Percentiles rank a stretch among this genome's conserved stretches.
These are phyloP conservation scores for Ptychoptera albimana DNA, from an alignment of 2,888 invertebrate species.

Conservation along the genomic window DNA sequence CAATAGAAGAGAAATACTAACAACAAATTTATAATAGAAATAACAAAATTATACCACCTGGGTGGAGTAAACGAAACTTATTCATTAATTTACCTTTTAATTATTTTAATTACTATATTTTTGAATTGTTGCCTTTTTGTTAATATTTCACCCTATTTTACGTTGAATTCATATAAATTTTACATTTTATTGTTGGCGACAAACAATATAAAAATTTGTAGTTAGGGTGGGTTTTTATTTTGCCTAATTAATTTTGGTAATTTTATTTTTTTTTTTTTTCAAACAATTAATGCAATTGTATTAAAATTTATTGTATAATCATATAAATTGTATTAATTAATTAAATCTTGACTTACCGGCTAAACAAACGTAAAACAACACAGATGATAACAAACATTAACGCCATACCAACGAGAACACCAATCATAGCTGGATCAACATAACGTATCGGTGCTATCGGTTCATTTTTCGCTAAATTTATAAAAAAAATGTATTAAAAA, in stretches of 20 bases:
- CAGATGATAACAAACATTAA: conserved; percentile 90
- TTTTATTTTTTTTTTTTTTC: not conserved
- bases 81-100: too few relatives aligned
- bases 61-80: too few relatives aligned
- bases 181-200: too few relatives aligned
- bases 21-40: too few relatives aligned
- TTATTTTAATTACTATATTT: too few relatives aligned
- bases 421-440: conserved; percentile 81
- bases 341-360: conserved; percentile 50
- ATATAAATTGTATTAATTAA: conserved; percentile 1
- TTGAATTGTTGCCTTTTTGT: too few relatives aligned
- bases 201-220: too few relatives aligned
- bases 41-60: too few relatives aligned
- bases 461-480: conserved; percentile 21
- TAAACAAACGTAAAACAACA: conserved; percentile 78
- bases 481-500: not conserved
- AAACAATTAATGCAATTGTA: conserved; percentile 14
- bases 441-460: conserved; percentile 45
- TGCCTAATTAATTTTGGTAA: conserved; percentile 15
- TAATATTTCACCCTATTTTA: too few relatives aligned
- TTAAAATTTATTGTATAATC: not conserved
- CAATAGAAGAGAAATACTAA: too few relatives aligned
- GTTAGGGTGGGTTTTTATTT: too few relatives aligned
- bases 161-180: too few relatives aligned
- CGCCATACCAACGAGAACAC: conserved; percentile 76